Evolutionary conservation across 2,888 invertebrate genomes (phyloP).

Genomic region (Drosophila leonis): DNA sequence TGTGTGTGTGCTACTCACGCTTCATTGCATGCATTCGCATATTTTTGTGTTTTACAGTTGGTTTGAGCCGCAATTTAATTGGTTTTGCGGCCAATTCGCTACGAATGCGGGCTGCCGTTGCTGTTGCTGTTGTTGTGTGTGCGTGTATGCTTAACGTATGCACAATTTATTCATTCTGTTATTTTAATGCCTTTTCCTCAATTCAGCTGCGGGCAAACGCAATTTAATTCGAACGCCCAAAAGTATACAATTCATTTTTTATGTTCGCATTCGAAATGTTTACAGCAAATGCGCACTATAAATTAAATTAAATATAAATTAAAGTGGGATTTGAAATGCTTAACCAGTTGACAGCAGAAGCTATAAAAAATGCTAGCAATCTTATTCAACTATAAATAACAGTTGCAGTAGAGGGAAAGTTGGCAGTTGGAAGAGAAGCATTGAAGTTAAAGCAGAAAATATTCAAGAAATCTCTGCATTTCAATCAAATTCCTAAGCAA

Average conservation of each 20-base stretch:
- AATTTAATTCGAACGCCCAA: slow-evolving; percentile 40
- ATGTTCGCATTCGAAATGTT: background rate
- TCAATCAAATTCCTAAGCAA: background rate
- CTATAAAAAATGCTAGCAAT: background rate
- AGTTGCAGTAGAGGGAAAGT: too few species aligned
- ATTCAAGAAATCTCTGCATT: background rate
- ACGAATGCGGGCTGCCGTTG: background rate
- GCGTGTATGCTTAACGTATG: slow-evolving; percentile 16
- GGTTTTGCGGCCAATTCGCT: slow-evolving; percentile 53
- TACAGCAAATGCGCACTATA: slow-evolving; percentile 4
- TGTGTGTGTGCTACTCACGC: slow-evolving; percentile 23
- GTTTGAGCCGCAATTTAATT: slow-evolving; percentile 71
- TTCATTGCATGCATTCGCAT: slow-evolving; percentile 42
- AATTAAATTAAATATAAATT: slow-evolving; percentile 20
- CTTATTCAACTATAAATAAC: background rate
- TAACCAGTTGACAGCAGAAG: background rate
- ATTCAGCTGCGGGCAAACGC: slow-evolving; percentile 1
- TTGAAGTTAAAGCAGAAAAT: background rate
- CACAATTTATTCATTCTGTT: slow-evolving; percentile 43
- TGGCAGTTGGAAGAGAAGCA: background rate
- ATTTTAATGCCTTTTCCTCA: slow-evolving; percentile 35
- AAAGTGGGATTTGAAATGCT: background rate
- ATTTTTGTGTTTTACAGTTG: slow-evolving; percentile 65
- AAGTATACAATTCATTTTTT: slow-evolving; percentile 47
- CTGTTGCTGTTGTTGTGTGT: background rate